Percentiles rank a stretch among this genome's conserved stretches.
phyloP scores from a whole-genome alignment of 1,140 invertebrate species.

The Campoletis sonorensis region DNA sequence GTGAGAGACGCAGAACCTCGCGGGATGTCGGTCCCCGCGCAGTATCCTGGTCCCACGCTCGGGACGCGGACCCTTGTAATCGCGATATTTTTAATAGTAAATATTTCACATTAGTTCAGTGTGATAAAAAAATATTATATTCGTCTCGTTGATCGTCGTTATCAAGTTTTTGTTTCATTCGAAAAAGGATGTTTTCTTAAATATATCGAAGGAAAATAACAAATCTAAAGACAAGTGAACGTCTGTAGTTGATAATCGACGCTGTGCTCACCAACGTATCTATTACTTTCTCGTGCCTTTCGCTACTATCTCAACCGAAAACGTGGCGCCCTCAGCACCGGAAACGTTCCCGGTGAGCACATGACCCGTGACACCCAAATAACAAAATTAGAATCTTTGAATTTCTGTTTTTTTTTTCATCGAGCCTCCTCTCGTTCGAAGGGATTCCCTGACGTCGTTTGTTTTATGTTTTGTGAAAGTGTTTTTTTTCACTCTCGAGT shows the following conservation, averaged over 20 bases:
- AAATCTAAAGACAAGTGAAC: slow-evolving; percentile 60
- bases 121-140: neutral
- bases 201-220: neutral
- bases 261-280: slow-evolving; percentile 49
- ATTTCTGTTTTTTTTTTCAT: neutral
- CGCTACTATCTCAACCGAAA: slow-evolving; percentile 59
- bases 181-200: neutral
- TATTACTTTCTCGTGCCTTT: slow-evolving; percentile 60
- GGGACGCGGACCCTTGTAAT: slow-evolving; percentile 15
- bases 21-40: slow-evolving; percentile 62
- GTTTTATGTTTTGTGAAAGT: neutral
- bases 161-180: neutral
- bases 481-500: too few relatives aligned
- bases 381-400: neutral
- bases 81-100: neutral
- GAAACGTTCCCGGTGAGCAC: slow-evolving; percentile 44
- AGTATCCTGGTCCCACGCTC: slow-evolving; percentile 48
- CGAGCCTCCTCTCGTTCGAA: neutral
- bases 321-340: slow-evolving; percentile 50
- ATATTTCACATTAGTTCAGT: neutral
- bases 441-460: neutral
- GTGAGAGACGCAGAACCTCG: slow-evolving; percentile 62
- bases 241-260: slow-evolving; percentile 48
- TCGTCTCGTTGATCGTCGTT: neutral
- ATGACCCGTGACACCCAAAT: slow-evolving; percentile 29